phyloP scores from a whole-genome alignment of 1,140 invertebrate species.

The Yoshiicerus persimilis region DNA sequence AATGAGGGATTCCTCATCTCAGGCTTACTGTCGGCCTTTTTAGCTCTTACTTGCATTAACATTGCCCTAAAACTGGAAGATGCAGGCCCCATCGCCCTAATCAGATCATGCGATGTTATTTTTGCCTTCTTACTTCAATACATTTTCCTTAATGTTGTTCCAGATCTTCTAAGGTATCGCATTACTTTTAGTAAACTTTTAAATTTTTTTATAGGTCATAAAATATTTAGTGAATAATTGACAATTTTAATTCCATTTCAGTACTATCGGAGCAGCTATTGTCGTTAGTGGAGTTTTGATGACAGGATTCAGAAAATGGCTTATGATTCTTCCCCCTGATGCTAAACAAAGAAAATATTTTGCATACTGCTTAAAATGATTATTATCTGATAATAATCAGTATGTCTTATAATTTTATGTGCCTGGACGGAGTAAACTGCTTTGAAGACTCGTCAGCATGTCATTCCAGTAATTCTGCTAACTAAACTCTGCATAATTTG shows the following conservation, averaged over 20 bases:
- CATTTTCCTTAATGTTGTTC: not conserved
- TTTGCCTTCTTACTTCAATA: not conserved
- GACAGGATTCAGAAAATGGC: conserved; percentile 7
- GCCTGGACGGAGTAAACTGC: too few species aligned
- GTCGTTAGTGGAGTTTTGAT: not conserved
- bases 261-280: not conserved
- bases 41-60: not conserved
- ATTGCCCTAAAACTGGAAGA: not conserved
- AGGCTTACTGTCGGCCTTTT: not conserved
- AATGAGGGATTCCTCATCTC: not conserved
- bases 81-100: not conserved
- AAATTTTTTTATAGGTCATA: not conserved
- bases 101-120: not conserved
- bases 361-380: not conserved
- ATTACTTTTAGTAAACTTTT: not conserved
- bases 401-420: too few species aligned
- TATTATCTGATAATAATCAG: too few species aligned
- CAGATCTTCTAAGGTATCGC: not conserved
- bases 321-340: not conserved
- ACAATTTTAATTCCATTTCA: not conserved
- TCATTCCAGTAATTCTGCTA: too few species aligned
- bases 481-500: too few species aligned
- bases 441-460: too few species aligned
- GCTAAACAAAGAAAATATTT: not conserved
- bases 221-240: not conserved